Evolutionary conservation across 2,113 vertebrate genomes (phyloP).

Genomic region (Cinclus cinclus): DNA sequence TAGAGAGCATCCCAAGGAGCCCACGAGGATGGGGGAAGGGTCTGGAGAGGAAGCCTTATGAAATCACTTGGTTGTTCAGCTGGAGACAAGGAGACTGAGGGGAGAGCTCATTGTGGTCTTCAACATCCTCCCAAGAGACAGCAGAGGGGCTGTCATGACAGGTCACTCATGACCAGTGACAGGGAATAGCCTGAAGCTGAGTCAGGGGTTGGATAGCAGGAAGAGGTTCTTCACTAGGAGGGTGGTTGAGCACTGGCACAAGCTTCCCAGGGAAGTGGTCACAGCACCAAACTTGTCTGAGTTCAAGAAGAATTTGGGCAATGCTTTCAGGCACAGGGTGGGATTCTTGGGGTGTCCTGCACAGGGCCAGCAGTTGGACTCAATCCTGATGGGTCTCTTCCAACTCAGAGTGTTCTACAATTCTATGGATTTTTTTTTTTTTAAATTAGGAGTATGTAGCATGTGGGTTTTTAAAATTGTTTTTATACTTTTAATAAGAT

Average conservation of each 20-base stretch:
- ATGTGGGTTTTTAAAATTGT: constrained; percentile 1
- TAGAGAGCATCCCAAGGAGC: background rate
- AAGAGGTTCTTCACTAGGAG: background rate
- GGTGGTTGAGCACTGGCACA: background rate
- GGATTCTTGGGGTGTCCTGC: background rate
- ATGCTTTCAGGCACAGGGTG: background rate
- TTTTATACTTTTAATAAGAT: constrained; percentile 64
- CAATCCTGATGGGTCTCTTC: background rate
- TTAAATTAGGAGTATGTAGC: constrained; percentile 45
- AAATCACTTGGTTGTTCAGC: background rate
- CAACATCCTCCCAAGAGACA: background rate
- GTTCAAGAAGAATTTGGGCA: background rate
- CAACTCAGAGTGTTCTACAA: background rate
- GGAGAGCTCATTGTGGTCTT: background rate
- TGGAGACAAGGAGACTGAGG: background rate
- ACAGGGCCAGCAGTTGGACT: background rate
- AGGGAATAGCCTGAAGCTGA: background rate
- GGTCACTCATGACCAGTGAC: background rate
- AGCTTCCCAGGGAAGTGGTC: background rate
- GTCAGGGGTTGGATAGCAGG: background rate
- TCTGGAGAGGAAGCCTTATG: background rate
- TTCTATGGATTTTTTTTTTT: background rate
- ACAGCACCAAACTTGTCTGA: background rate
- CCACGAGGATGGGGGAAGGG: background rate
- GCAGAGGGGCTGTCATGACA: background rate